Percentiles rank a stretch among this genome's conserved stretches.
phyloP scores from a whole-genome alignment of 2,113 vertebrate genomes.

The Paralichthys olivaceus region DNA sequence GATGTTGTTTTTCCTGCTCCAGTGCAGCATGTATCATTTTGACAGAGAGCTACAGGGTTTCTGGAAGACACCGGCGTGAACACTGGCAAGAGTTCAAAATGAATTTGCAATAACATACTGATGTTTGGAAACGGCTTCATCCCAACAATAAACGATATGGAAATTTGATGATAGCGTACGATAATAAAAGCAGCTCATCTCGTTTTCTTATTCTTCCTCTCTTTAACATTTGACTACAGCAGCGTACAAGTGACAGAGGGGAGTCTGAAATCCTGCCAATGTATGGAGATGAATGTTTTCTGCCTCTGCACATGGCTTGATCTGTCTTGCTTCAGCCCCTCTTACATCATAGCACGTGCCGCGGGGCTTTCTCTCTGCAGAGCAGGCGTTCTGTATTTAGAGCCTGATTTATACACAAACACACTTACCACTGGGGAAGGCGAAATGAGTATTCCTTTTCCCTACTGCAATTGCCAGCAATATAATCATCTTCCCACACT shows the following conservation, averaged over 20 bases:
- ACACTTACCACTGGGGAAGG: slow-evolving; percentile 37
- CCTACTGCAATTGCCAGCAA: slow-evolving; percentile 45
- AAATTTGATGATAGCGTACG: not conserved
- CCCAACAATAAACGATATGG: not conserved
- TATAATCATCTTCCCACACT: slow-evolving; percentile 67
- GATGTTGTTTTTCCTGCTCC: not conserved
- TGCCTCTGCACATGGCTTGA: slow-evolving; percentile 59
- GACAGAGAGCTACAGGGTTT: not conserved
- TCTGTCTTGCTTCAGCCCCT: slow-evolving; percentile 61
- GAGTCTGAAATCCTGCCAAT: slow-evolving; percentile 35
- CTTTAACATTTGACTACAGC: slow-evolving; percentile 15
- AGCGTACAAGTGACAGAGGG: slow-evolving; percentile 26
- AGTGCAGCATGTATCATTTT: not conserved
- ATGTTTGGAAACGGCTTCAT: not conserved
- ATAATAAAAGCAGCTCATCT: slow-evolving; percentile 16
- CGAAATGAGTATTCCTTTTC: slow-evolving; percentile 32
- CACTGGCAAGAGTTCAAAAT: not conserved
- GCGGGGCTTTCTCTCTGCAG: slow-evolving; percentile 50
- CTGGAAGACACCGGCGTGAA: not conserved
- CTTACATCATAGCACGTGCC: slow-evolving; percentile 69
- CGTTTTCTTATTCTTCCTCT: not conserved
- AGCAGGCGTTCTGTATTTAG: slow-evolving; percentile 60
- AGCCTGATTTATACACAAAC: slow-evolving; percentile 58
- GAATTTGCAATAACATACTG: not conserved
- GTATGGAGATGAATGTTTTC: slow-evolving; percentile 45